Evolutionary conservation across 2,113 vertebrate genomes (phyloP), one percentile per base, ranked within the genome.

Genomic region (Myrmecophaga tridactyla): DNA sequence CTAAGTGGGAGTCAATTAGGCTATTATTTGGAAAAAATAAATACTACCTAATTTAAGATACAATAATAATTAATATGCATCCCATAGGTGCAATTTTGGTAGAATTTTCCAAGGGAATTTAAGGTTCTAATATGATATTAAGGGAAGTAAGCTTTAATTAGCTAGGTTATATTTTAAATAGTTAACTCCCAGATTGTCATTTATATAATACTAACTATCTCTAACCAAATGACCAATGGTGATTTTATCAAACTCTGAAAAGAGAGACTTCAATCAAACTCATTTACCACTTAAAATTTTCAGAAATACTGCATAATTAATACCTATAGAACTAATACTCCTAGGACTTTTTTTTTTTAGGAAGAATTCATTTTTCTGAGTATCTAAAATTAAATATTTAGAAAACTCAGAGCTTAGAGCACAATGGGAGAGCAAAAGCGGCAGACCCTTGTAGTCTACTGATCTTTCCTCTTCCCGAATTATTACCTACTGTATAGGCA

Each of bases 41-140:
- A 88, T 94, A 92, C 95, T 20, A 3, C 92, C 94, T 90, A 96
- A 90, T 63, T 90, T 39, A 86, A 89, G 73, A 95, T 86, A 94
- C 94, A 96, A 95, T 94, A 96, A 95, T 95, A 94, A 96, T 9
- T 93, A 96, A 95, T 80, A 95, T 95, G 58, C 58, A 89, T 70
- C 80, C 65, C 14, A 82, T 78, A 88, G 62, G 51, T 92, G 53
- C 41, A 95, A 69, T 86, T 82, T 92, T 58, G 76, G 58, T 78
- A 81, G 76, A 94, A 83, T 75, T 95, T 96, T 95, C 78, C 34
- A 31, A 51, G 76, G 36, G 31, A 62, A 46, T 53, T 2, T 51
- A 82, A 86, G 18, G 36, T 53, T 92, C 92, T 76, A 93, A 86
- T n/a, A 25, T 82, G 36, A 69, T 90, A 48, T 21, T 51, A 75